phyloP scores from a whole-genome alignment of 2,113 vertebrate genomes.

The Petrocephalus microphthalmus region DNA sequence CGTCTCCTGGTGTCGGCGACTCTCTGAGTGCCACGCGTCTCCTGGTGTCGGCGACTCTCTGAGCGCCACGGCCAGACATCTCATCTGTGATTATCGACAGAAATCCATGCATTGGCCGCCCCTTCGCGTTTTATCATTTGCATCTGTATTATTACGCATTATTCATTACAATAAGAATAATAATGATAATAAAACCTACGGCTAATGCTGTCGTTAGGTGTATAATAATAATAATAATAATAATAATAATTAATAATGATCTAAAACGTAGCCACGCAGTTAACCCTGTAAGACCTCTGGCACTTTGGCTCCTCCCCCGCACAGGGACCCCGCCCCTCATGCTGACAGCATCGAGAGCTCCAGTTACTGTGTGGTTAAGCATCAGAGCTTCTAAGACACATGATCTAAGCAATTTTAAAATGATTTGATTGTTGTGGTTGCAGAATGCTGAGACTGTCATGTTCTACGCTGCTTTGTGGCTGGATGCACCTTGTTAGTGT shows the following conservation, averaged over 20 bases:
- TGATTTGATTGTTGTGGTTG: background rate
- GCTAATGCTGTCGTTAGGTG: no score
- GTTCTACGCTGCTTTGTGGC: background rate
- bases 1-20: no score
- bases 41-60: no score
- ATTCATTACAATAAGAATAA: background rate
- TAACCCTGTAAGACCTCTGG: background rate
- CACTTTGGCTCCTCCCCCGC: no score
- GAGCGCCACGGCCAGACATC: slow-evolving; percentile 16
- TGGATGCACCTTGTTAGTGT: background rate
- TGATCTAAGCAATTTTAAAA: background rate
- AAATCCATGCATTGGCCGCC: slow-evolving; percentile 14
- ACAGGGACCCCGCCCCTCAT: no score
- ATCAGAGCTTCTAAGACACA: background rate
- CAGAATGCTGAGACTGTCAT: no score
- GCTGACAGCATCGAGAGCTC: background rate
- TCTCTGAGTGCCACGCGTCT: no score
- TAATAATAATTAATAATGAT: background rate
- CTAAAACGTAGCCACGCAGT: background rate
- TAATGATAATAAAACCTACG: no score
- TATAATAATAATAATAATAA: background rate
- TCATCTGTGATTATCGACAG: slow-evolving; percentile 29
- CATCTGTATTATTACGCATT: background rate
- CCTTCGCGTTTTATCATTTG: background rate
- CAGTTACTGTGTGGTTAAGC: background rate